A percentile compares a stretch with the other conserved stretches of the same genome.
These are phyloP conservation scores for Didymodactylos carnosus DNA, from an alignment of 2,888 invertebrate species.

Conservation along the genomic window DNA sequence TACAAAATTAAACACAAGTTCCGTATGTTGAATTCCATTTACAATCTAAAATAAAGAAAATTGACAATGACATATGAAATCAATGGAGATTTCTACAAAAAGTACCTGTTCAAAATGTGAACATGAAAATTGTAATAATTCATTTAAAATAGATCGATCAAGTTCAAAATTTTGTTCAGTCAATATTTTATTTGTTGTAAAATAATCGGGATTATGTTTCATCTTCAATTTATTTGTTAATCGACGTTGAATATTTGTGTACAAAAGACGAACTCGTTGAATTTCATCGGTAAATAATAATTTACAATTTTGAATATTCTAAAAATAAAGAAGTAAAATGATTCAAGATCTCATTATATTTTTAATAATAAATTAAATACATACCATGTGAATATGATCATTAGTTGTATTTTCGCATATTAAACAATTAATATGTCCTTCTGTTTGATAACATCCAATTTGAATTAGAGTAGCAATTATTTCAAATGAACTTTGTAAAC, in stretches of 20 bases:
- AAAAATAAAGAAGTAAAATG: not conserved
- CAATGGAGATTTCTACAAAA: too few species aligned
- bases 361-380: too few species aligned
- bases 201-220: too few species aligned
- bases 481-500: not conserved
- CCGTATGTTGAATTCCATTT: too few species aligned
- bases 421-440: not conserved
- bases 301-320: not conserved
- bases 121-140: not conserved
- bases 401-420: not conserved
- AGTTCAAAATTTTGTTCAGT: not conserved
- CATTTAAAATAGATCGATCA: not conserved
- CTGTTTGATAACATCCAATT: not conserved
- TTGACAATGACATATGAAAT: too few species aligned
- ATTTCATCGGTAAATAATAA: not conserved
- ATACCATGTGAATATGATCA: not conserved
- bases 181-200: not conserved
- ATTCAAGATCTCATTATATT: too few species aligned
- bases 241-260: not conserved
- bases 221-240: not conserved
- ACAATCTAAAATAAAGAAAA: too few species aligned
- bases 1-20: too few species aligned
- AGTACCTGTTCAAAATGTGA: not conserved
- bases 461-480: not conserved
- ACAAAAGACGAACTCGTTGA: not conserved